These are phyloP conservation scores for Andricus grossulariae DNA, from an alignment of 1,140 invertebrate species.

Conservation along the genomic window DNA sequence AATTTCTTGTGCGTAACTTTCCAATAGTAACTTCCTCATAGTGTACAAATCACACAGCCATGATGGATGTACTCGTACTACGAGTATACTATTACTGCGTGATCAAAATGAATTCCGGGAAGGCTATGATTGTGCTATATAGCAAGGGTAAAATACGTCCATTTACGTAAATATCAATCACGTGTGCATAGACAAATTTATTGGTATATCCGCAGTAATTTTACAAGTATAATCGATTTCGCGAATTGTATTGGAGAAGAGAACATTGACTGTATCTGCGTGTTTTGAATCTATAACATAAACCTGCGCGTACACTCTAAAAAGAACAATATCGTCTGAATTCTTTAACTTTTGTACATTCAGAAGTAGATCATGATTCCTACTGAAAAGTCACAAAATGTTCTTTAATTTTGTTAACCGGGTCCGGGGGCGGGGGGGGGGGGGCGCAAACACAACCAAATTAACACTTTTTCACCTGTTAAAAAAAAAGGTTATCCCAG, in stretches of 20 bases:
- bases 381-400: no score
- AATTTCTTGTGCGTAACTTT: no score
- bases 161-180: slow-evolving; percentile 27
- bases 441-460: no score
- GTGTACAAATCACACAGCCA: not conserved
- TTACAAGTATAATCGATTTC: slow-evolving; percentile 20
- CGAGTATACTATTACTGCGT: not conserved
- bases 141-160: not conserved
- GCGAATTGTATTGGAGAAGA: not conserved
- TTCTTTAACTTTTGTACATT: no score
- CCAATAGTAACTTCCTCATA: not conserved
- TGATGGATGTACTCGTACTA: not conserved
- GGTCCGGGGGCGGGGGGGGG: no score
- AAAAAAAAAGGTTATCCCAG: no score
- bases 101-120: slow-evolving; percentile 17
- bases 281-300: no score
- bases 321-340: no score
- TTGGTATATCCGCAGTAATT: not conserved
- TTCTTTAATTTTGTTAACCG: no score
- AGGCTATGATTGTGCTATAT: not conserved
- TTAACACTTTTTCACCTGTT: no score
- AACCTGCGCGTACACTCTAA: no score
- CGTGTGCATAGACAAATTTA: slow-evolving; percentile 4
- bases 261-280: not conserved
- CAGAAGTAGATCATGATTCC: no score